Evolutionary conservation across 1,140 invertebrate species (phyloP), one percentile per base, ranked within the genome.

Genomic region (Helicoverpa zea): DNA sequence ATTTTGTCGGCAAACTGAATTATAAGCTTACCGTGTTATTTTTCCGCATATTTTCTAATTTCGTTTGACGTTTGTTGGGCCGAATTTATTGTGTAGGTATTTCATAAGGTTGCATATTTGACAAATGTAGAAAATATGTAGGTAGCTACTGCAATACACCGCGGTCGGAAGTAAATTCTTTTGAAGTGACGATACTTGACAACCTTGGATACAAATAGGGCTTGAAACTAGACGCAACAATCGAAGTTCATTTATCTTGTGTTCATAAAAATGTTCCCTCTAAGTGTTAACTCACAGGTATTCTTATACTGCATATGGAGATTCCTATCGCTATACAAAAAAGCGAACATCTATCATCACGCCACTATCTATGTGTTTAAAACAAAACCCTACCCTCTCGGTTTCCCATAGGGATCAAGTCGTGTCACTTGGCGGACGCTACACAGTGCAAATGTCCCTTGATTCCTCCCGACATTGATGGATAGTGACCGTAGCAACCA

Each of bases 361-460:
- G 14, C 0, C 29, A 43, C 30, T 43, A n/a, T 63, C 13, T 29
- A 2, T 35, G 13, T 64, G 35, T 16, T 64, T 10, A 43, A 72
- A 54, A 52, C n/a, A 72, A 52, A 58, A 14, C 23, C 4, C 54
- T 5, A 5, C 5, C 52, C n/a, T 14, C 49, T 30, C 12, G 4
- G 13, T 23, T n/a, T 72, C 49, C 49, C 23, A 72, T 29, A n/a
- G 64, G 68, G 68, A 72, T 72, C 68, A 72, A 72, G 18, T 49
- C 16, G 47, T 76, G 49, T 76, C 73, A 51, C 58, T 61, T 63
- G 58, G 47, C 73, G 73, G 43, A 51, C 58, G 35, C 52, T 76
- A 76, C 56, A 47, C 47, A 18, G 73, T 63, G 58, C 73, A 76
- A 63, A 76, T 49, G 73, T 76, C 73, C 73, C 73, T 13, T 58